phyloP scores from a whole-genome alignment of 35 echinoderm and acorn worm genomes.

The Lytechinus pictus region DNA sequence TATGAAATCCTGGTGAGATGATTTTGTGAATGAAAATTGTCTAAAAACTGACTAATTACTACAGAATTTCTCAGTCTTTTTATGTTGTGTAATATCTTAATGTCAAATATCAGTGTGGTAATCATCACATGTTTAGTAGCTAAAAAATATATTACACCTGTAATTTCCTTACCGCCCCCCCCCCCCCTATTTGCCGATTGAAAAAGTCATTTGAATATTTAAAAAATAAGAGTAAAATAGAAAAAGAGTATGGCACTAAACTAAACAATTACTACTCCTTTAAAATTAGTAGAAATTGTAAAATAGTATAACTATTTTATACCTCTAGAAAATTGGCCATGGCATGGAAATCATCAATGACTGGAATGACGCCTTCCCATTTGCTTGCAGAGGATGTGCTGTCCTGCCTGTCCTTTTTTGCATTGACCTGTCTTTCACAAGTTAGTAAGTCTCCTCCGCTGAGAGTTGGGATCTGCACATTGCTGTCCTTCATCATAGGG shows the following conservation, averaged over 20 bases:
- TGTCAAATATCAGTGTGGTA: too few species aligned
- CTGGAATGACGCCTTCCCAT: slow-evolving; percentile 63
- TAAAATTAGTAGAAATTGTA: background rate
- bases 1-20: too few species aligned
- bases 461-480: background rate
- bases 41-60: too few species aligned
- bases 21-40: too few species aligned
- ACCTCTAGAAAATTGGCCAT: slow-evolving; percentile 68
- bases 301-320: background rate
- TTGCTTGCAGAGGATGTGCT: slow-evolving; percentile 41
- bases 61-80: too few species aligned
- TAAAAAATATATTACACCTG: background rate
- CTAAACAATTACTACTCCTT: background rate
- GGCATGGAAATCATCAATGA: slow-evolving; percentile 72
- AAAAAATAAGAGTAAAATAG: background rate
- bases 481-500: background rate
- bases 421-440: slow-evolving; percentile 62
- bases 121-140: too few species aligned
- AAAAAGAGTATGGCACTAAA: background rate
- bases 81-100: too few species aligned
- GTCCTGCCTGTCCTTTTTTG: slow-evolving; percentile 57
- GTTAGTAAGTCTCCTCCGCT: slow-evolving; percentile 66
- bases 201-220: background rate
- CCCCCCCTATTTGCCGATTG: too few species aligned
- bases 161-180: too few species aligned